phyloP scores from a whole-genome alignment of 2,888 invertebrate species.

The Zeuzera pyrina region DNA sequence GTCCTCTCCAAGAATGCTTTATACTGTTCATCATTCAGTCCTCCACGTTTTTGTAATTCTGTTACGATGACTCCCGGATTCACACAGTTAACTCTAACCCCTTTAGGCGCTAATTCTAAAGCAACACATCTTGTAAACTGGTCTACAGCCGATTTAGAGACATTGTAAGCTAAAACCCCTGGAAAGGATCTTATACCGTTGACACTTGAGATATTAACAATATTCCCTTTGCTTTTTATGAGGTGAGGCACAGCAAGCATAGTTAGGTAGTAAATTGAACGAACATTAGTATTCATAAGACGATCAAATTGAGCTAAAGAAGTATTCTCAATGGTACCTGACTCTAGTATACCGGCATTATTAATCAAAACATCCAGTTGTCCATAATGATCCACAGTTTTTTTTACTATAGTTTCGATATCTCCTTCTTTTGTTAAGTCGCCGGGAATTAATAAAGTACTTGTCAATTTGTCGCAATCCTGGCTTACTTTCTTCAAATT shows the following conservation, averaged over 20 bases:
- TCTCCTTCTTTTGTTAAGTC: conserved; percentile 84
- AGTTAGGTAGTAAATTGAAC: conserved; percentile 86
- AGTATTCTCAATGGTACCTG: conserved; percentile 89
- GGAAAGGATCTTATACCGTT: conserved; percentile 93
- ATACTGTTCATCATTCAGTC: conserved; percentile 87
- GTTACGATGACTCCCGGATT: conserved; percentile 95
- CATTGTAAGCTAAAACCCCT: conserved; percentile 90
- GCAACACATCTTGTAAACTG: conserved; percentile 95
- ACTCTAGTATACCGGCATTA: conserved; percentile 89
- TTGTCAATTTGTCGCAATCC: conserved; percentile 43
- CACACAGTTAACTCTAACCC: conserved; percentile 91
- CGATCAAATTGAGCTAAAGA: conserved; percentile 90
- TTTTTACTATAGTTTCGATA: conserved; percentile 79
- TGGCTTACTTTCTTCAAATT: conserved; percentile 69
- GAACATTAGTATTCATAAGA: conserved; percentile 91
- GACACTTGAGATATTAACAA: conserved; percentile 97
- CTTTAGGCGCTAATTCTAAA: conserved; percentile 85
- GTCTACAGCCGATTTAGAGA: conserved; percentile 95
- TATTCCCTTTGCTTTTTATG: conserved; percentile 86
- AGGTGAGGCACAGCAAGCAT: conserved; percentile 91
- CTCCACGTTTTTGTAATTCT: conserved; percentile 89
- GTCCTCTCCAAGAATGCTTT: conserved; percentile 86
- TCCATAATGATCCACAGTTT: conserved; percentile 82
- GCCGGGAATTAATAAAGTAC: conserved; percentile 75
- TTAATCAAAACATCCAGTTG: conserved; percentile 89